These are phyloP conservation scores for Corythucha ciliata DNA, from an alignment of 2,888 invertebrate species.

Conservation along the genomic window DNA sequence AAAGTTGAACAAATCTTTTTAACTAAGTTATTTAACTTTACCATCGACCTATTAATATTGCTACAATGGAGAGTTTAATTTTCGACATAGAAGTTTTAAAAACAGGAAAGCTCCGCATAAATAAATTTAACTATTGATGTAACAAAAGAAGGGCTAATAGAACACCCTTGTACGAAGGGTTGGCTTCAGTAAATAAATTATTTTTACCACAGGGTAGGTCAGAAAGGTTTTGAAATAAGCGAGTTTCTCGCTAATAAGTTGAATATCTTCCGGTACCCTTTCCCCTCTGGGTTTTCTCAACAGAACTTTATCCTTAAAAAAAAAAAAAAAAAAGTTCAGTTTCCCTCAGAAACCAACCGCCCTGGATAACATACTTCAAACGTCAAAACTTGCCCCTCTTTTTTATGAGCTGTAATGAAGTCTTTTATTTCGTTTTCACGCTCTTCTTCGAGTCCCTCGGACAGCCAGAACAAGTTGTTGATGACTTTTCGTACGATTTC, in stretches of 20 bases:
- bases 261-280: constrained; percentile 16
- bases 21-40: too few relatives aligned
- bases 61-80: too few relatives aligned
- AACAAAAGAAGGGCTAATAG: too few relatives aligned
- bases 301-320: constrained; percentile 22
- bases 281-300: constrained; percentile 12
- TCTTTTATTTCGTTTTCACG: constrained; percentile 16
- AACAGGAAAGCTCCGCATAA: too few relatives aligned
- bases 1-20: too few relatives aligned
- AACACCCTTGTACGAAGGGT: too few relatives aligned
- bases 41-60: too few relatives aligned
- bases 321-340: not conserved
- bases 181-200: too few relatives aligned
- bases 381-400: constrained; percentile 21
- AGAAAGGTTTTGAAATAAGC: constrained; percentile 19
- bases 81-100: too few relatives aligned
- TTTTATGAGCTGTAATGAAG: constrained; percentile 20
- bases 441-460: constrained; percentile 18
- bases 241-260: constrained; percentile 16
- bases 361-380: constrained; percentile 10
- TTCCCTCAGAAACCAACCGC: not conserved
- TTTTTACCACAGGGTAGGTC: constrained; percentile 16
- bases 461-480: constrained; percentile 16
- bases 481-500: constrained; percentile 16
- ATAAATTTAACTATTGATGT: too few relatives aligned